Base-by-base conservation (phyloP, 2,797 vertebrate species). In the Semotilus atromaculatus region DNA sequence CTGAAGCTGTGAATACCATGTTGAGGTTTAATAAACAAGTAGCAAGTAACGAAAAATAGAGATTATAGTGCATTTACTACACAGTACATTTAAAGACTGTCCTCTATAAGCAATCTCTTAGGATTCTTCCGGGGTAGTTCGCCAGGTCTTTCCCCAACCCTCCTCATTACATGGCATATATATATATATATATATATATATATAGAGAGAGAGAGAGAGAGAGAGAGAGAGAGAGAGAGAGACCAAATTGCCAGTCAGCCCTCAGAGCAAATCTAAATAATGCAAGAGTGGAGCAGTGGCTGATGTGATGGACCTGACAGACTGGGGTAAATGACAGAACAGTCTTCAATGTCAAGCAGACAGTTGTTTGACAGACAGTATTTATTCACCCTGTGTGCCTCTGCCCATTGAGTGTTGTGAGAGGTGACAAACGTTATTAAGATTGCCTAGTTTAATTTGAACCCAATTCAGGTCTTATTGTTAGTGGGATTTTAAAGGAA, bases 311-410 rank as follows among this genome's bases (percentile, higher is more conserved):
- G 70, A 62, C 68, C 38, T 48, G 55, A 73, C 80, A 74, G 55
- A 73, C 43, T 26, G 60, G 43, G 11, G 9, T 76, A 76, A 53
- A 83, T 76, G 45, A 51, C 48, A 67, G 81, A 16, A 66, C 72
- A 40, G 81, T 62, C 72, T 31, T 83, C 60, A 75, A 29, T 76
- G 81, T 83, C 81, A 83, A 66, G 26, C 60, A 26, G 58, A 76
- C 45, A 76, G 45, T 51, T 16, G 29, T 82, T 75, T 51, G 68
- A 26, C 18, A 31, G 68, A 48, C 31, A 11, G 31, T 66, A 53
- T 76, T 76, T 83, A 38, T 83, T 83, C 45, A 31, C 31, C 45
- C 45, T 53, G 67, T 74, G 81, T n/a, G 7, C 29, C 55, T 73
- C 40, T 62, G 21, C 13, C 40, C 70, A 48, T 82, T 64, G 58